These are phyloP conservation scores for Piaya cayana DNA, from an alignment of 2,113 vertebrate genomes.

Conservation along the genomic window DNA sequence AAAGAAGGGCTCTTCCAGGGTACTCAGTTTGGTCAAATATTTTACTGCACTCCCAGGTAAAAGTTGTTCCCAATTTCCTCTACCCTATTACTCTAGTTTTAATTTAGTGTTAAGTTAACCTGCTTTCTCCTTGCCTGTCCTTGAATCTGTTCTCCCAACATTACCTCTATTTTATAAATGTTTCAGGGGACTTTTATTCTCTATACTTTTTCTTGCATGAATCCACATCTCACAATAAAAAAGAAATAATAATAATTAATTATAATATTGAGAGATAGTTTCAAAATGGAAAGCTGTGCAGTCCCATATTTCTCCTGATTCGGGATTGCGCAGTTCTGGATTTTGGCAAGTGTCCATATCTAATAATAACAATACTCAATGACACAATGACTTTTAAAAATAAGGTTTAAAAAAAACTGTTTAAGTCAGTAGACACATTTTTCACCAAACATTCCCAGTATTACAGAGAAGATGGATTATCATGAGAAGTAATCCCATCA, in stretches of 20 bases:
- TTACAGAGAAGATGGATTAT: constrained; percentile 55
- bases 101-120: background rate
- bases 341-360: background rate
- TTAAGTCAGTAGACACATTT: background rate
- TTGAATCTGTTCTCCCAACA: background rate
- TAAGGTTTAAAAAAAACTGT: background rate
- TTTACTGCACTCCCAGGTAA: background rate
- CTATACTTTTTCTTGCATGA: background rate
- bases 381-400: constrained; percentile 43
- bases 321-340: background rate
- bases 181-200: background rate
- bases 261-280: background rate
- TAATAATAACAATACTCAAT: constrained; percentile 40
- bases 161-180: background rate
- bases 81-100: background rate
- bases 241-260: background rate
- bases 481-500: constrained; percentile 47
- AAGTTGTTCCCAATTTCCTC: background rate
- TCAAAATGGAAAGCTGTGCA: background rate
- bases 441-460: constrained; percentile 17
- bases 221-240: background rate
- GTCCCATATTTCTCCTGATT: background rate
- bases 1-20: background rate
- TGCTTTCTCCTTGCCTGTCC: background rate
- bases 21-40: background rate